These are phyloP conservation scores for Periophthalmus modestus DNA, from an alignment of 2,113 vertebrate genomes.

Conservation along the genomic window DNA sequence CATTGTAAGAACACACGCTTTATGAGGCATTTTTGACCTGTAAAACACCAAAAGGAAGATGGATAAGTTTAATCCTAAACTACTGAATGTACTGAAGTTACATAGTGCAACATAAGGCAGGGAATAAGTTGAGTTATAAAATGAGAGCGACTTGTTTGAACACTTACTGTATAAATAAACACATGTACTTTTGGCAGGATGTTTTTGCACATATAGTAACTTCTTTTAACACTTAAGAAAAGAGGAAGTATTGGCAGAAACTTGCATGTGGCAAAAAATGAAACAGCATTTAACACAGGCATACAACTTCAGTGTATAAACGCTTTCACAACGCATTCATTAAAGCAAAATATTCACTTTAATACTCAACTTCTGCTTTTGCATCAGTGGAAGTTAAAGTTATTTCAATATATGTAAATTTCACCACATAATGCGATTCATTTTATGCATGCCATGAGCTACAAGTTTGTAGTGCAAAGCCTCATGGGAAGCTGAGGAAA, in stretches of 20 bases:
- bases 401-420: neutral
- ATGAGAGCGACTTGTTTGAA: neutral
- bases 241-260: neutral
- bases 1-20: no score
- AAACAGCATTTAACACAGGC: neutral
- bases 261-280: neutral
- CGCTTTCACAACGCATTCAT: neutral
- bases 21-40: no score
- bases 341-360: neutral
- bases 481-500: conserved; percentile 36
- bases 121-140: neutral
- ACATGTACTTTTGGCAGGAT: no score
- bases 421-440: conserved; percentile 26
- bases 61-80: no score
- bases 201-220: neutral
- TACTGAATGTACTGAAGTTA: no score
- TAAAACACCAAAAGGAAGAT: no score
- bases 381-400: neutral
- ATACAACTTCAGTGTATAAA: neutral
- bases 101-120: no score
- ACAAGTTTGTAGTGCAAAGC: conserved; percentile 53
- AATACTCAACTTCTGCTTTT: neutral
- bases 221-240: neutral
- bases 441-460: conserved; percentile 24
- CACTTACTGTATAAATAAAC: neutral